phyloP scores from a whole-genome alignment of 2,888 invertebrate genomes.

The Petrophora chlorosata region DNA sequence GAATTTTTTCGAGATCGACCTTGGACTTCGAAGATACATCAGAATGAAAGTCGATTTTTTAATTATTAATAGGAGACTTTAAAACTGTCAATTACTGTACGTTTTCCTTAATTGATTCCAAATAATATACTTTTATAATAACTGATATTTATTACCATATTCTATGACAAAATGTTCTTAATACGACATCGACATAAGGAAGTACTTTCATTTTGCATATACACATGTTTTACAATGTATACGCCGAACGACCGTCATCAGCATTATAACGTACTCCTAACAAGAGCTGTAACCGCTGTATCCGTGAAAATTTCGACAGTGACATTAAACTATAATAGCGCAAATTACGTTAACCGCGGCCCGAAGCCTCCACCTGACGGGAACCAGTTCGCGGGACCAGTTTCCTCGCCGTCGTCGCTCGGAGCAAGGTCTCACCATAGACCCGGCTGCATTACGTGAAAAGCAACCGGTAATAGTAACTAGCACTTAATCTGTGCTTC shows the following conservation, averaged over 20 bases:
- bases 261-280: conserved; percentile 15
- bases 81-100: too few relatives aligned
- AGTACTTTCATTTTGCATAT: conserved; percentile 16
- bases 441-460: conserved; percentile 41
- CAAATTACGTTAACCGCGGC: conserved; percentile 60
- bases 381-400: conserved; percentile 65
- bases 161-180: too few relatives aligned
- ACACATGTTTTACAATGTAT: conserved; percentile 3
- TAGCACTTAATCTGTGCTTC: too few relatives aligned
- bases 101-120: too few relatives aligned
- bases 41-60: too few relatives aligned
- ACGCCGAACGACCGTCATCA: neutral
- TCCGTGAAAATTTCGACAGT: conserved; percentile 39
- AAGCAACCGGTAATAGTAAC: conserved; percentile 24
- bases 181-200: too few relatives aligned
- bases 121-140: too few relatives aligned
- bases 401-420: conserved; percentile 56
- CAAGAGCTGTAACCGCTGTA: conserved; percentile 27
- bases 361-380: conserved; percentile 53
- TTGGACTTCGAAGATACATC: too few relatives aligned
- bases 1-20: too few relatives aligned
- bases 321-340: conserved; percentile 48
- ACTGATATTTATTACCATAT: too few relatives aligned
- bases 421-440: conserved; percentile 74
- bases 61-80: too few relatives aligned